Base-by-base conservation (phyloP, 2,888 invertebrate genomes). In the Aspidiotus rigidus region DNA sequence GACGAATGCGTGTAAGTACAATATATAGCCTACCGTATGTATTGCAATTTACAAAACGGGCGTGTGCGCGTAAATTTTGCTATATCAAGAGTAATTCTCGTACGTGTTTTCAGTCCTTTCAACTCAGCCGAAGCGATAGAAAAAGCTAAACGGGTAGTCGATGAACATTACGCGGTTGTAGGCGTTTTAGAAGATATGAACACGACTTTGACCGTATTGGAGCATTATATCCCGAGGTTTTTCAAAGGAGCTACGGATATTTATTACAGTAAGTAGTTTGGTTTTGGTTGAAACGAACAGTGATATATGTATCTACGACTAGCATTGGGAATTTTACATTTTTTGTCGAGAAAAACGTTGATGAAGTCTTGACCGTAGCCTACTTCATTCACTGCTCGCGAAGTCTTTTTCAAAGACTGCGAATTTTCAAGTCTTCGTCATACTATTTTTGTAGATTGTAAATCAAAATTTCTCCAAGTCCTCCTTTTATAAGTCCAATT, bases 151-250 rank as follows among this genome's bases (percentile, higher is more conserved):
- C 81, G 86, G 70, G 89, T 91, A 6, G 91, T 93, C 0, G 92
- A 93, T 76, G 84, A 87, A 75, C 87, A 92, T 76, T 93, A 93
- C 76, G 86, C 92, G 0, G 93, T 93, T 0, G 93, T 93, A 5
- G 93, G 93, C 1, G 89, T 93, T 0, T 81, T 93, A 1, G 93
- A 93, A 76, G 92, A 93, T 75, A 83, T 93, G 77, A 92, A 93
- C 79, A 85, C 88, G 1, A 93, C 92, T 0, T 80, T 93, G 15
- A 83, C 87, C 5, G 93, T 93, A n/a, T 81, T 93, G 70, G 91
- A 93, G 78, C 83, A 88, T 75, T 93, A 91, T 77, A 83, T 93
- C 73, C 93, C 93, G 0, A 80, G 85, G 73, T 93, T 92, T 80
- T 93, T 93, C 79, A 80, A 81, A 55, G 92, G 92, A 55, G 91